phyloP scores from a whole-genome alignment of 2,113 vertebrate genomes.

The Pseudorectes ferrugineus region DNA sequence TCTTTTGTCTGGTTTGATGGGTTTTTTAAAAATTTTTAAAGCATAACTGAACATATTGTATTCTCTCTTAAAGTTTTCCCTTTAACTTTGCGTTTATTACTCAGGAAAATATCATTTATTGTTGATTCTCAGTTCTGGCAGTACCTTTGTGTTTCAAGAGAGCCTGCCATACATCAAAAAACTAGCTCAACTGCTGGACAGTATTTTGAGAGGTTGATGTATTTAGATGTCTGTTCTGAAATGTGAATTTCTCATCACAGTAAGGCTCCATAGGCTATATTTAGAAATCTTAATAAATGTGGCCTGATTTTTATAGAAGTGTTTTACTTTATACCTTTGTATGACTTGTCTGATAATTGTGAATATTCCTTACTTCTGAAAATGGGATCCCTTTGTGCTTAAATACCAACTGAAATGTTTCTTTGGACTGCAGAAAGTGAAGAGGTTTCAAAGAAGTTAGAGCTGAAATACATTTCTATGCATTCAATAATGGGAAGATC shows the following conservation, averaged over 20 bases:
- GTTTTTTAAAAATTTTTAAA: neutral
- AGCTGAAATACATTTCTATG: neutral
- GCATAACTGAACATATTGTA: neutral
- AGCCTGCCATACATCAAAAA: neutral
- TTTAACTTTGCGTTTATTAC: neutral
- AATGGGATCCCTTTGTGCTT: neutral
- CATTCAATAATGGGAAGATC: neutral
- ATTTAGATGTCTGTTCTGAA: neutral
- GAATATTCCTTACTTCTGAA: neutral
- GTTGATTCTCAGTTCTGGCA: neutral
- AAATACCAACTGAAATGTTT: neutral
- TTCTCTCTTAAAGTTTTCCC: neutral
- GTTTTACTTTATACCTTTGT: neutral
- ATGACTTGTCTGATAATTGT: neutral
- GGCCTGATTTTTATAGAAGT: neutral
- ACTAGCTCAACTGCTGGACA: neutral
- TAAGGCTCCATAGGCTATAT: neutral
- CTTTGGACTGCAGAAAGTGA: neutral
- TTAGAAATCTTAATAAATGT: neutral
- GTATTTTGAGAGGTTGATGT: neutral
- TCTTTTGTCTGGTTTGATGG: neutral
- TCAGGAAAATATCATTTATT: neutral
- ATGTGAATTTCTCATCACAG: neutral
- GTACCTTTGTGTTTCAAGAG: neutral
- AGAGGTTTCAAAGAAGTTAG: neutral